Base-by-base conservation (phyloP, 2,797 vertebrate species). In the Craterocephalus amniculus region DNA sequence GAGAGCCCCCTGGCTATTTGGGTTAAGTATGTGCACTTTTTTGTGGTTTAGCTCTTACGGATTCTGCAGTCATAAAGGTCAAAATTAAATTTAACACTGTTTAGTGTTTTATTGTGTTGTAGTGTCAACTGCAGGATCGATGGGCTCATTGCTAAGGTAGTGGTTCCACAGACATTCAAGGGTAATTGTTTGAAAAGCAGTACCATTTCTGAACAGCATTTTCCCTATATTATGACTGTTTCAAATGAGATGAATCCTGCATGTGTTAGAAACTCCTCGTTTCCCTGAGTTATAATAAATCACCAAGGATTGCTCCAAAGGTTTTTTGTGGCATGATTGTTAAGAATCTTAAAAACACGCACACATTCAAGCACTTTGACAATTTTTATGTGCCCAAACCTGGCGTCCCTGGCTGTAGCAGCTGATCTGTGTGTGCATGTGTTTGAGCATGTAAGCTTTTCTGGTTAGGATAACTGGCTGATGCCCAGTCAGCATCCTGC, bases 41-140 rank as follows among this genome's bases (percentile, higher is more conserved):
- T 79, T 92, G 77, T 86, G 81, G 83, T 83, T 94, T 89, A 88
- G 83, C 80, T 78, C 80, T 77, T 76, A 70, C 70, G 77, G 82
- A 81, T 84, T 84, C 83, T 85, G 83, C 88, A 92, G 90, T 94
- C 89, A 91, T 91, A 90, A 90, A 94, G 94, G 94, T 94, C 93
- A 94, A 92, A 93, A 94, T 95, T 93, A 88, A 92, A 94, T 94
- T 94, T 92, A 93, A 91, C 90, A 90, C 83, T 79, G 84, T 87
- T 94, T 90, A 87, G 87, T 68, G 88, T 90, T 90, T 94, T 91
- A 92, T 94, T 94, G 92, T 92, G 79, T 86, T 88, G 76, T 70
- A 79, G 86, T 93, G 92, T 93, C 92, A 92, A 85, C 81, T 16
- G 73, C 63, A 94, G 87, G 88, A 95, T 93, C 87, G 90, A 91